Evolutionary conservation across 2,888 invertebrate genomes (phyloP).

Genomic region (Nymphalis urticae): DNA sequence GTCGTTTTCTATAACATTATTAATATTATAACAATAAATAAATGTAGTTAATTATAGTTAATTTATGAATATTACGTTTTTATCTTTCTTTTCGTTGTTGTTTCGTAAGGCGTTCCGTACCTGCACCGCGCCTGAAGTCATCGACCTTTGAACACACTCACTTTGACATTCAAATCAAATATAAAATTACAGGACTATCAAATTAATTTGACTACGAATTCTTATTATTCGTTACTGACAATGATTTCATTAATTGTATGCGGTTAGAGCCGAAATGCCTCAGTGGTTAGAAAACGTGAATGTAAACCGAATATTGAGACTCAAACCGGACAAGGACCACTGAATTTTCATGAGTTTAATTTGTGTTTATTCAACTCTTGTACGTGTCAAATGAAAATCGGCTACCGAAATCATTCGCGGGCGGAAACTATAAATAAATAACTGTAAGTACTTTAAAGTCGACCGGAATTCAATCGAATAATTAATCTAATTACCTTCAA

Average conservation of each 20-base stretch:
- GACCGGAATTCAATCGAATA: conserved; percentile 1
- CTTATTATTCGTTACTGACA: too few species aligned
- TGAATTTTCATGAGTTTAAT: too few species aligned
- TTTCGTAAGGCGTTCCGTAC: neutral
- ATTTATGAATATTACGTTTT: too few species aligned
- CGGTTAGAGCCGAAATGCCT: too few species aligned
- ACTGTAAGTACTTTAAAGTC: neutral
- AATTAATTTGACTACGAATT: neutral
- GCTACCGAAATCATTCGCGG: too few species aligned
- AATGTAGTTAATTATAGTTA: too few species aligned
- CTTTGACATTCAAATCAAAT: neutral
- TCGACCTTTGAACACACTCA: neutral
- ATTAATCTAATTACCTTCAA: neutral
- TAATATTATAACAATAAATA: too few species aligned
- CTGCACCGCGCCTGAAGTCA: neutral
- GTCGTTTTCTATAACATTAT: too few species aligned
- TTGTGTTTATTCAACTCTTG: too few species aligned
- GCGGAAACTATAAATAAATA: too few species aligned
- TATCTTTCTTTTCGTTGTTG: neutral
- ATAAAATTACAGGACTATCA: neutral
- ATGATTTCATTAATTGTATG: neutral
- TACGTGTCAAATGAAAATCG: too few species aligned
- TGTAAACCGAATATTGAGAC: neutral
- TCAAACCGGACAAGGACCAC: too few species aligned
- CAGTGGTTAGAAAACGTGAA: neutral